These are phyloP conservation scores for Nannoperca obscura DNA, from an alignment of 2,797 vertebrate genomes.

Conservation along the genomic window DNA sequence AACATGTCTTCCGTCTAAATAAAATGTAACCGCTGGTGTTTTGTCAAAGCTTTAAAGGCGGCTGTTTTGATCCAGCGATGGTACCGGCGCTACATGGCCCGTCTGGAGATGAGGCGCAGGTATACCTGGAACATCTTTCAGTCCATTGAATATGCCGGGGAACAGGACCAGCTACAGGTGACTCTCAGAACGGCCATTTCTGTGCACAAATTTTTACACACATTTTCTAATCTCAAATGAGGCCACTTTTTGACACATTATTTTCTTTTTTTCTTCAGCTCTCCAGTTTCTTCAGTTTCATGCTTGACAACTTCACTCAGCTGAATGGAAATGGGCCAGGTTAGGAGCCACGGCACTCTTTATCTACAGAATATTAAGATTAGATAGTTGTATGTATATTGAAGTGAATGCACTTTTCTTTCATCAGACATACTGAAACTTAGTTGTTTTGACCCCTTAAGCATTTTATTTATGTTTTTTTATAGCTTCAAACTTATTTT, in stretches of 20 bases:
- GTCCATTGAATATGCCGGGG: slow-evolving; percentile 95
- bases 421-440: background rate
- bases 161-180: slow-evolving; percentile 91
- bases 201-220: too few species aligned
- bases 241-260: too few species aligned
- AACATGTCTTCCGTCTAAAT: too few species aligned
- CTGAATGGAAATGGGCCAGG: slow-evolving; percentile 85
- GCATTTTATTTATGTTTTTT: background rate
- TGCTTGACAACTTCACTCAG: slow-evolving; percentile 91
- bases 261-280: slow-evolving; percentile 83
- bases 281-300: slow-evolving; percentile 95
- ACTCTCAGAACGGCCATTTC: background rate
- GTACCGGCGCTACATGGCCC: slow-evolving; percentile 87
- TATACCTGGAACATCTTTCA: slow-evolving; percentile 96
- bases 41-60: too few species aligned
- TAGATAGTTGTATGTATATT: background rate
- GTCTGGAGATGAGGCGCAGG: slow-evolving; percentile 89
- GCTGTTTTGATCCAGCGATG: too few species aligned
- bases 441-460: background rate
- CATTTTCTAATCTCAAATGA: too few species aligned
- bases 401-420: background rate
- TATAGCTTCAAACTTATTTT: background rate
- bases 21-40: too few species aligned
- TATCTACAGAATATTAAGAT: background rate
- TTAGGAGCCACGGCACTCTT: slow-evolving; percentile 58